Evolutionary conservation across 2,113 vertebrate genomes (phyloP), one percentile per base, ranked within the genome.

Genomic region (Sinocyclocheilus anshuiensis): DNA sequence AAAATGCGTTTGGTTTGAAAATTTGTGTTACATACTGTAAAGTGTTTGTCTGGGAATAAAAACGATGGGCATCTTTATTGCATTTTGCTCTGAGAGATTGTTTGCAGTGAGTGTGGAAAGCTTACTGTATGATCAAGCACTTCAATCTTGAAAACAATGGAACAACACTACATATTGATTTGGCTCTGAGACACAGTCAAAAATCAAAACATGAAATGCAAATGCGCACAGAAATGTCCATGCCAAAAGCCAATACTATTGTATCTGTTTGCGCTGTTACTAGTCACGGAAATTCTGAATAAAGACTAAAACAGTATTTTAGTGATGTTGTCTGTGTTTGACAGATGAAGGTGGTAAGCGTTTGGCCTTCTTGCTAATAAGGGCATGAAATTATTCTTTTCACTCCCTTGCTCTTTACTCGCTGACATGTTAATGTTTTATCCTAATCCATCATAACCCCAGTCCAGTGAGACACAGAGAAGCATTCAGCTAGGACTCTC

Each of bases 401-500:
- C 50, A 29, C 45, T 81, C 71, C 53, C 71, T 50, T 85, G 87
- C 33, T 53, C 29, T 79, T 83, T 39, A 81, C 83, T 71, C 2
- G 13, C 48, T 88, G 77, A 24, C 48, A 69, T 42, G 29, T 76
- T 77, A 88, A 36, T 83, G 53, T 71, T 83, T 33, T 24, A 61
- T 67, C 53, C 24, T 83, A 81, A 88, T 86, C 29, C 45, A 86
- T 86, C 76, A 84, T 78, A 84, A 13, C 20, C 50, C 61, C 26
- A 79, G 63, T 75, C 75, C 53, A 86, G 39, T 45, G 61, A 77
- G 29, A 69, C 16, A 33, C 22, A 42, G 77, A 83, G 77, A 59
- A 84, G 26, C 18, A 53, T 78, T 65, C 50, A 74, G 18, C 77
- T 11, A 48, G 10, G 20, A 12, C 77, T 82, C 15, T 15, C 13